Evolutionary conservation across 2,113 vertebrate species (phyloP), one percentile per base, ranked within the genome.

Genomic region (Neopipo cinnamomea): DNA sequence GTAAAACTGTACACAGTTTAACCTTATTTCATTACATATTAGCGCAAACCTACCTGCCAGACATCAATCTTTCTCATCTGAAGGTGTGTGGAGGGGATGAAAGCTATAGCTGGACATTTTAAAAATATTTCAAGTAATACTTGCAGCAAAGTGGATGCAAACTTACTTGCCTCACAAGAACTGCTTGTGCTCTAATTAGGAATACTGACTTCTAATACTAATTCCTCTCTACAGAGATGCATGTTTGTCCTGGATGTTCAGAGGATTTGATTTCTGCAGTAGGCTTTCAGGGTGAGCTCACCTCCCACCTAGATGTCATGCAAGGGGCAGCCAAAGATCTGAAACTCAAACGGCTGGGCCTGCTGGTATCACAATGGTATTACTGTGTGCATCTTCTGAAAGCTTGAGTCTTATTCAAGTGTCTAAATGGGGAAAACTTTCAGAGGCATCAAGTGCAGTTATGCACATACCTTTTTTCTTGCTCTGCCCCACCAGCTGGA

Each of bases 341-440:
- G 44, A 42, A 23, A 52, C 41, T 47, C 81, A 81, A 78, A 62
- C 3, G 78, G 41, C 24, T 46, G 61, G 30, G 8, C 13, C 11
- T 23, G 14, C 28, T 44, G n/a, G 24, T 61, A 14, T 83, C 12
- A 18, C 14, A 39, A 31, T 23, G 37, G 19, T 55, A 14, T 41
- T 12, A 21, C 63, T 30, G 22, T 21, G 74, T 31, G 39, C n/a
- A 8, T 1, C 5, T 83, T 49, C 58, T 68, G 21, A 91, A 83
- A 88, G 33, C 11, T 6, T 0, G 0, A 28, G 17, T 52, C 41
- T 61, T 41, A 52, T 5, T 49, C 0, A 6, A 56, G 24, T 30
- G 3, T 17, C 24, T 83, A 41, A 58, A 76, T 11, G 17, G 35
- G 8, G 30, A 78, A 89, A 66, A 50, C 11, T 55, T 71, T 41